phyloP scores from a whole-genome alignment of 2,113 vertebrate species.

The Scolopax mira region DNA sequence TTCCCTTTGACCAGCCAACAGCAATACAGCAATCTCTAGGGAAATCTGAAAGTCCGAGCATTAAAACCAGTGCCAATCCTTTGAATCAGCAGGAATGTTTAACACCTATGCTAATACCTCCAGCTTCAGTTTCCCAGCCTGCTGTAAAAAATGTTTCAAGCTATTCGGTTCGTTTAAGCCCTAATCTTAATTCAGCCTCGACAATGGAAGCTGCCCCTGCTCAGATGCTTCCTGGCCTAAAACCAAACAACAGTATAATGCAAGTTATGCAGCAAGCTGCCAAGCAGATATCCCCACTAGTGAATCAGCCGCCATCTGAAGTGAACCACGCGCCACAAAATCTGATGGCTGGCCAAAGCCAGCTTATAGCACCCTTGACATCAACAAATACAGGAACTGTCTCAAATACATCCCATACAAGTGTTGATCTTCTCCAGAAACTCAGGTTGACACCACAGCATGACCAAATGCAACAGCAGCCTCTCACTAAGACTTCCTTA shows the following conservation, averaged over 20 bases:
- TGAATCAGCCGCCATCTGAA: slow-evolving; percentile 74
- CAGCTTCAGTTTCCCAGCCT: slow-evolving; percentile 76
- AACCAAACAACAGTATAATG: slow-evolving; percentile 67
- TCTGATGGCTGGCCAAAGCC: slow-evolving; percentile 55
- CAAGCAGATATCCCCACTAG: slow-evolving; percentile 80
- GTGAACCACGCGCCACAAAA: slow-evolving; percentile 57
- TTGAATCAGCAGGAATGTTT: slow-evolving; percentile 65
- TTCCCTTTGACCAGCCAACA: slow-evolving; percentile 79
- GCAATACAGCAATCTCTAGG: slow-evolving; percentile 66
- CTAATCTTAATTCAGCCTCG: slow-evolving; percentile 77
- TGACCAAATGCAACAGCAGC: slow-evolving; percentile 74
- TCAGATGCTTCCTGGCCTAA: slow-evolving; percentile 68
- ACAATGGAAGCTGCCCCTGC: slow-evolving; percentile 71
- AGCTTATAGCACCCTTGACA: slow-evolving; percentile 63
- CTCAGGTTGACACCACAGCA: slow-evolving; percentile 83
- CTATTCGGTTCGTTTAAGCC: slow-evolving; percentile 76
- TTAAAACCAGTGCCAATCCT: slow-evolving; percentile 54
- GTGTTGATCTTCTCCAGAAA: slow-evolving; percentile 82
- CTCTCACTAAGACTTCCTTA: slow-evolving; percentile 79
- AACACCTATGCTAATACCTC: slow-evolving; percentile 73
- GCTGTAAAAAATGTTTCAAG: slow-evolving; percentile 65
- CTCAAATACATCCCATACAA: slow-evolving; percentile 71
- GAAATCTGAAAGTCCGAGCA: slow-evolving; percentile 68
- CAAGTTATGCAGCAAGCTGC: slow-evolving; percentile 75
- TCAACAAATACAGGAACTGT: slow-evolving; percentile 54